These are phyloP conservation scores for Pyrgus malvae DNA, from an alignment of 2,888 invertebrate species.

Conservation along the genomic window DNA sequence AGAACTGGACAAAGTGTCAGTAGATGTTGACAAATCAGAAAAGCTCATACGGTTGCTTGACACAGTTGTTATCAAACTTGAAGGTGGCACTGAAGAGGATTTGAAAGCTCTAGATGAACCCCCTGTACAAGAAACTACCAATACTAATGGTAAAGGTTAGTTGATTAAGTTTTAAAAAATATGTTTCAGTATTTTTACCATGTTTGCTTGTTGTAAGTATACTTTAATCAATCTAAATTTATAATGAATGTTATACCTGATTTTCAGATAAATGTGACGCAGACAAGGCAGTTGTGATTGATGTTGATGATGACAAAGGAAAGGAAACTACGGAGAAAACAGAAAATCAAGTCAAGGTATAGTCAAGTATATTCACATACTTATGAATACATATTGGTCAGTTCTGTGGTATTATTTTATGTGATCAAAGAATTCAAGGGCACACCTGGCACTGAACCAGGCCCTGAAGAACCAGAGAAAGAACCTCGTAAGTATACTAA, in stretches of 20 bases:
- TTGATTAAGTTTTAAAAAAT: no score
- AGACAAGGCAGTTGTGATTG: conserved; percentile 70
- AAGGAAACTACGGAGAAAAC: conserved; percentile 67
- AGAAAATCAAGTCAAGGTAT: conserved; percentile 65
- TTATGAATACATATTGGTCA: conserved; percentile 37
- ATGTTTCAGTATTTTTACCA: no score
- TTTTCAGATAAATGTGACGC: conserved; percentile 58
- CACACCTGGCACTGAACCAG: conserved; percentile 58
- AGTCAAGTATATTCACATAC: conserved; percentile 62
- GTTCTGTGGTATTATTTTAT: no score
- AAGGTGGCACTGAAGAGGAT: conserved; percentile 96
- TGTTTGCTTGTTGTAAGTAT: no score
- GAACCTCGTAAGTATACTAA: conserved; percentile 60
- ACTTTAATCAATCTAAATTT: no score
- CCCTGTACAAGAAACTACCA: conserved; percentile 46
- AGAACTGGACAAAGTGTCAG: conserved; percentile 87
- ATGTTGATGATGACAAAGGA: conserved; percentile 58
- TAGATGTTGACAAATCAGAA: conserved; percentile 93
- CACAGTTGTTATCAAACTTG: conserved; percentile 97
- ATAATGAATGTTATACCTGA: no score
- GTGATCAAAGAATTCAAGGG: no score
- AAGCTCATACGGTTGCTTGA: conserved; percentile 94
- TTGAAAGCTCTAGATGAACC: conserved; percentile 91
- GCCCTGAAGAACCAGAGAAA: conserved; percentile 57
- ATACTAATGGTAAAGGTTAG: conserved; percentile 53